These are phyloP conservation scores for Clupea harengus DNA, from an alignment of 2,113 vertebrate species.

Conservation along the genomic window DNA sequence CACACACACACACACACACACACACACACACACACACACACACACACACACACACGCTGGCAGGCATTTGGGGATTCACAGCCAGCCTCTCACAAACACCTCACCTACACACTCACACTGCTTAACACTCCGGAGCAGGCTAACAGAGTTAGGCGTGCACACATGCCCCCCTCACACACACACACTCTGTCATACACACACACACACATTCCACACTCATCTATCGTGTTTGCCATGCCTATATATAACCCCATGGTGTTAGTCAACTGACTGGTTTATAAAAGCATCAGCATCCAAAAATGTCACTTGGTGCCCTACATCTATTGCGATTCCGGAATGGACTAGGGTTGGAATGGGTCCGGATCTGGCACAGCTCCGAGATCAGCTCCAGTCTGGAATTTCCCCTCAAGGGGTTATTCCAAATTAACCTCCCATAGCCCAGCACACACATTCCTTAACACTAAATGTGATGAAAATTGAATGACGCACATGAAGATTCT, in stretches of 20 bases:
- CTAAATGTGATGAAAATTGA: background rate
- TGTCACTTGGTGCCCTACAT: constrained; percentile 22
- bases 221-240: constrained; percentile 50
- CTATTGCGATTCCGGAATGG: background rate
- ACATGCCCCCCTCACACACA: constrained; percentile 27
- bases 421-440: background rate
- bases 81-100: background rate
- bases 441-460: background rate
- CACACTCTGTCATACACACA: constrained; percentile 33
- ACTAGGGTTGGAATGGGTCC: background rate
- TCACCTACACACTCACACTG: background rate
- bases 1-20: background rate
- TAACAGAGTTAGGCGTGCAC: background rate
- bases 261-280: constrained; percentile 55
- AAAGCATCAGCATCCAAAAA: constrained; percentile 44
- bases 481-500: too few relatives aligned
- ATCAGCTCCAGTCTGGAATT: background rate
- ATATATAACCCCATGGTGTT: constrained; percentile 50
- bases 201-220: constrained; percentile 45
- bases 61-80: background rate
- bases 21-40: background rate
- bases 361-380: background rate
- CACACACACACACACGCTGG: background rate
- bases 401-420: background rate
- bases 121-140: background rate